Base-by-base conservation (phyloP, 2,113 vertebrate genomes). In the Spea bombifrons region DNA sequence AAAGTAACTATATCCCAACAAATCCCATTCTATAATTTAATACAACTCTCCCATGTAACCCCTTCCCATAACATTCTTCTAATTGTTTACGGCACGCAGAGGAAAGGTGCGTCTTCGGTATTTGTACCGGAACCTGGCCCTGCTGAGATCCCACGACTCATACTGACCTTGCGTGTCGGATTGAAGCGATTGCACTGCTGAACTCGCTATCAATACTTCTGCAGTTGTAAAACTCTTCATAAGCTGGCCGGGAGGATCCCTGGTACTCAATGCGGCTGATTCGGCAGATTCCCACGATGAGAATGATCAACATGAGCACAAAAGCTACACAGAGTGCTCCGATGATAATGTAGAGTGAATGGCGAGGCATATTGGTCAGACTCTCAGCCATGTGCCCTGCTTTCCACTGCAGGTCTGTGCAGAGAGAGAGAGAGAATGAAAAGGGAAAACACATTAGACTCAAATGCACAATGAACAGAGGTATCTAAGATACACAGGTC, bases 221-320 rank as follows among this genome's bases (percentile, higher is more conserved):
- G 43, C 97, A 98, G 91, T 98, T 98, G 92, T 99, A 99, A 82
- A 99, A 98, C 73, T 98, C 97, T 83, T 99, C 96, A 0, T 99
- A 99, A 83, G 96, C 95, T 0, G 97, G 96, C 71, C 96, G 87
- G 12, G 97, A 95, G 0, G 97, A 98, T 83, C 97, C 97, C 90
- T 99, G 97, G 89, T 99, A 99, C 85, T 99, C 97, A 0, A 99
- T 99, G 83, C 97, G 97, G 87, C 97, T 98, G 91, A 99, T 99
- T 86, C 97, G 96, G 75, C 97, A 99, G 85, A 99, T 98, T 0
- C 97, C 97, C 87, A 99, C 97, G 0, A 99, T 98, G 16, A 99
- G 93, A 84, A 98, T 98, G 90, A 98, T 98, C 64, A 98, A 91
- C 97, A 99, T 99, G 75, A 99, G 93, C 59, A 98, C 90, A 15